Evolutionary conservation across 1,140 invertebrate genomes (phyloP).

Genomic region (Eriocheir sinensis): DNA sequence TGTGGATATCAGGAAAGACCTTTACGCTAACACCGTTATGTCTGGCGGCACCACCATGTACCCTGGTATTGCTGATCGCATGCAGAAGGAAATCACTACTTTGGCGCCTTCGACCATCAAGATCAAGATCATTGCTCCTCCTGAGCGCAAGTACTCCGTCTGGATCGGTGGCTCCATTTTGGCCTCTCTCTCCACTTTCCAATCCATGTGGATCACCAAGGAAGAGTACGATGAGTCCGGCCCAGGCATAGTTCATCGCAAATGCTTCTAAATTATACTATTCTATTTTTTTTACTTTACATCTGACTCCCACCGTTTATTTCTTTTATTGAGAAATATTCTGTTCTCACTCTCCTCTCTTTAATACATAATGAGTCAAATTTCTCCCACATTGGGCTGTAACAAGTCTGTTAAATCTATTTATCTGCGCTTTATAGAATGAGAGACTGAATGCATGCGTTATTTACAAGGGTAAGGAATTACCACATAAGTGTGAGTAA

Average conservation of each 20-base stretch:
- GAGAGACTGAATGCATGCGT: neutral
- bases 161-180: constrained; percentile 84
- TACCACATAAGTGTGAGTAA: too few species aligned
- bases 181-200: constrained; percentile 93
- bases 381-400: neutral
- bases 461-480: too few species aligned
- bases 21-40: constrained; percentile 87
- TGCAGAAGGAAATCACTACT: constrained; percentile 89
- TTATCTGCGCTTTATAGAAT: neutral
- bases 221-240: constrained; percentile 81
- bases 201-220: constrained; percentile 95
- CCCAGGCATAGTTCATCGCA: constrained; percentile 62
- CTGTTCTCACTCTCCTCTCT: neutral
- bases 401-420: neutral
- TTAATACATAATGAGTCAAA: neutral
- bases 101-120: constrained; percentile 93
- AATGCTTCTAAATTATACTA: constrained; percentile 38
- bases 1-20: constrained; percentile 72
- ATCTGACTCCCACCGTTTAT: neutral
- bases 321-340: too few species aligned
- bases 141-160: constrained; percentile 75
- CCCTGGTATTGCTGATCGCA: constrained; percentile 85
- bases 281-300: too few species aligned
- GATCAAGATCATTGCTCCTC: constrained; percentile 87
- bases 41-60: constrained; percentile 87